A percentile compares a stretch with the other conserved stretches of the same genome.
phyloP scores from a whole-genome alignment of 2,113 vertebrate genomes.

The Sturnus vulgaris region DNA sequence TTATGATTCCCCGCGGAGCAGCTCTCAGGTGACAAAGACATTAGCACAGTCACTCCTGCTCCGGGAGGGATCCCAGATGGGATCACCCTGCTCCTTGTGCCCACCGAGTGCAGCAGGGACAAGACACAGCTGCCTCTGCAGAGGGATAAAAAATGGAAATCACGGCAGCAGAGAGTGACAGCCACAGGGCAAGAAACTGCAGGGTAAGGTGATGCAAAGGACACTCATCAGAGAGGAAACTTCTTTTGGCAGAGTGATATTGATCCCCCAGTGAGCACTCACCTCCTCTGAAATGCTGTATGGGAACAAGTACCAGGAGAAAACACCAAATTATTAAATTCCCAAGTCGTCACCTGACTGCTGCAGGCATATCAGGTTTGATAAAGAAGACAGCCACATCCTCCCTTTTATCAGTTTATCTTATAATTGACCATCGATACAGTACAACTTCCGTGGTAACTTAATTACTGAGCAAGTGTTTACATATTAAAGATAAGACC shows the following conservation, averaged over 20 bases:
- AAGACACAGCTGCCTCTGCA: rapidly evolving
- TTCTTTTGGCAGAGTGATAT: background rate
- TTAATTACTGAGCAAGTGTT: conserved; percentile 23
- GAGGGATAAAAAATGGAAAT: background rate
- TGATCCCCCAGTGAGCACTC: background rate
- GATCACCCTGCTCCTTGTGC: background rate
- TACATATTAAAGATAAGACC: conserved; percentile 19
- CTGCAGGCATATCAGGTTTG: background rate
- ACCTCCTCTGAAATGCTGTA: rapidly evolving
- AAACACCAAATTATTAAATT: background rate
- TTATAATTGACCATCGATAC: background rate
- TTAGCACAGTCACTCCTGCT: background rate
- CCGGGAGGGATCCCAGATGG: background rate
- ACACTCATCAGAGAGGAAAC: background rate
- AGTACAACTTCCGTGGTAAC: background rate
- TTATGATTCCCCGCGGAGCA: background rate
- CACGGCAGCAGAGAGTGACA: background rate
- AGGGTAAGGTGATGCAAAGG: background rate
- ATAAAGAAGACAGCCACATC: background rate
- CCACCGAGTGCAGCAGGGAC: rapidly evolving
- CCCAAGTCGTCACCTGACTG: background rate
- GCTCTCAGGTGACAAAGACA: conserved; percentile 39
- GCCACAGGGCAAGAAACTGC: background rate
- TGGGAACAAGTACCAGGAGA: background rate
- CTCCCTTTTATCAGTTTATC: background rate